Percentiles rank a stretch among this genome's conserved stretches.
These are phyloP conservation scores for Pseudococcus longispinus DNA, from an alignment of 2,888 invertebrate genomes.

Conservation along the genomic window DNA sequence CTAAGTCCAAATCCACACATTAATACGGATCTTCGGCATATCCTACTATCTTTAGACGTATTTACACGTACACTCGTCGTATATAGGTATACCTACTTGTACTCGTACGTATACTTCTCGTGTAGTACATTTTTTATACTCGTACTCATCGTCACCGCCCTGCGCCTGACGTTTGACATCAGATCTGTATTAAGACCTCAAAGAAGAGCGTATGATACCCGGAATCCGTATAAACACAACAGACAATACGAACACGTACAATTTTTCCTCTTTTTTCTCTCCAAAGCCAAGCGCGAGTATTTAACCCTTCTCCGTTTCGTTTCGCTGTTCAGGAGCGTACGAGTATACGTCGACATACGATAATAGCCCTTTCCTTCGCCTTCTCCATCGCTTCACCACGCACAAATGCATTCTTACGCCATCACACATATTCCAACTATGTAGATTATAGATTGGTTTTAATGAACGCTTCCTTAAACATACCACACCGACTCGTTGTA, in stretches of 20 bases:
- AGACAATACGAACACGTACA: not conserved
- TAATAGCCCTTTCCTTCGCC: not conserved
- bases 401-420: not conserved
- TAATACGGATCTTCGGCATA: no score
- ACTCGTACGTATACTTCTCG: no score
- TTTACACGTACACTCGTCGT: not conserved
- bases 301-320: not conserved
- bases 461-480: conserved; percentile 22
- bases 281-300: no score
- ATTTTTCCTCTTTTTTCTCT: no score
- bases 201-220: not conserved
- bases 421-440: not conserved
- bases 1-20: no score
- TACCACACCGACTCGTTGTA: not conserved
- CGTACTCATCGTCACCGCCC: not conserved
- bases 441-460: not conserved
- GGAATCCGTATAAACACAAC: not conserved
- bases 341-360: not conserved
- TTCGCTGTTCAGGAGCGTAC: not conserved
- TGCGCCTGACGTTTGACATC: not conserved
- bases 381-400: not conserved
- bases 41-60: not conserved
- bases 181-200: not conserved
- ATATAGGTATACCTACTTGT: not conserved
- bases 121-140: not conserved